A percentile compares a stretch with the other conserved stretches of the same genome.
phyloP scores from a whole-genome alignment of 2,888 invertebrate species.

The Nephrotoma appendiculata region DNA sequence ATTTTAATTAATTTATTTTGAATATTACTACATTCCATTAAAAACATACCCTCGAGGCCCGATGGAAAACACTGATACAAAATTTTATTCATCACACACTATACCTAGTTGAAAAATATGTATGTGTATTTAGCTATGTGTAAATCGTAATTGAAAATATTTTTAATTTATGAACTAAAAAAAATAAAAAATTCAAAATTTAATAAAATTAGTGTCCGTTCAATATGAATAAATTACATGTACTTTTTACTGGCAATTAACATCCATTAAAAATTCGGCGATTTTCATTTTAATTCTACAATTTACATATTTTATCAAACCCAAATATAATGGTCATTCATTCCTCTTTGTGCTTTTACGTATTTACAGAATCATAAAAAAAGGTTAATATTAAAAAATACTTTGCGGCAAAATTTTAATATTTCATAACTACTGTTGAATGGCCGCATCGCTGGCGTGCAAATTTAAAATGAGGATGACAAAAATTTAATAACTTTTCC shows the following conservation, averaged over 20 bases:
- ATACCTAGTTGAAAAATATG: not conserved
- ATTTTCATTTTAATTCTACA: not conserved
- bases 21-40: not conserved
- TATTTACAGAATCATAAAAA: not conserved
- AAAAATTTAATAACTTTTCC: not conserved
- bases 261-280: not conserved
- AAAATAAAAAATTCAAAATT: not conserved
- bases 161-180: not conserved
- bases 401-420: not conserved
- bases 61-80: not conserved
- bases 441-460: not conserved
- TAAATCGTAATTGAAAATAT: not conserved
- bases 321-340: not conserved
- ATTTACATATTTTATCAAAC: not conserved
- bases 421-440: not conserved
- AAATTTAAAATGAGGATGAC: not conserved
- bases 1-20: too few species aligned
- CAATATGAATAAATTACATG: not conserved
- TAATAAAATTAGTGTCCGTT: not conserved
- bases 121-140: not conserved
- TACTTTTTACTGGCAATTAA: not conserved
- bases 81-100: not conserved
- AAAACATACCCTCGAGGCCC: not conserved
- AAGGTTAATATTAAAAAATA: not conserved
- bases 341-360: not conserved